These are phyloP conservation scores for Actenoides hombroni DNA, from an alignment of 2,113 vertebrate species.

Conservation along the genomic window DNA sequence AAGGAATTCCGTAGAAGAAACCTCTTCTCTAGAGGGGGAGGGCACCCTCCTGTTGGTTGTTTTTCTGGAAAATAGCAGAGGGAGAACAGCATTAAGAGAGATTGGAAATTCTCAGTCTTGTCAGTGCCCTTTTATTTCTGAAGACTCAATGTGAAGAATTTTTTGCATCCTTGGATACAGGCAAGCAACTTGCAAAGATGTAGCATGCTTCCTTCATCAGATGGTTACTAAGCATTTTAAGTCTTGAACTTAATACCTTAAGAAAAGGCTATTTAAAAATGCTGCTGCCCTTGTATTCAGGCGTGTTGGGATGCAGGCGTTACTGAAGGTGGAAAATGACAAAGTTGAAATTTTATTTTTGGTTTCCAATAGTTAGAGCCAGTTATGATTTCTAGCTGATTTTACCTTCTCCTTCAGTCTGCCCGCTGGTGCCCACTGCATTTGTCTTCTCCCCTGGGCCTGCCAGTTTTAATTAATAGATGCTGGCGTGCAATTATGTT, in stretches of 20 bases:
- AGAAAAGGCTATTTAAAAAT: background rate
- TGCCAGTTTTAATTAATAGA: constrained; percentile 18
- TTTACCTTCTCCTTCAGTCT: background rate
- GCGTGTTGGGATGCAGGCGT: background rate
- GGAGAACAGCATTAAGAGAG: background rate
- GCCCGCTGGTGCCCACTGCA: background rate
- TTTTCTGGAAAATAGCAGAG: background rate
- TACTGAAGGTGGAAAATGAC: background rate
- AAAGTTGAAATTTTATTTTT: background rate
- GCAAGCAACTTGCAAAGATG: background rate
- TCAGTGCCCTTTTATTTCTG: background rate
- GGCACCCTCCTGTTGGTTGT: background rate
- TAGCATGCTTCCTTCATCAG: background rate
- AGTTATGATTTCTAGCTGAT: background rate
- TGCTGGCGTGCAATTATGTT: background rate
- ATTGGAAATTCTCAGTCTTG: background rate
- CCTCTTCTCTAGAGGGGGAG: background rate
- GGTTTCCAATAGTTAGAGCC: background rate
- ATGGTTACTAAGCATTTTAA: background rate
- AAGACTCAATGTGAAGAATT: background rate
- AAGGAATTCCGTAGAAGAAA: background rate
- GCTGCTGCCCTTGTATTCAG: background rate
- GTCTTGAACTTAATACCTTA: background rate
- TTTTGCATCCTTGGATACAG: constrained; percentile 2
- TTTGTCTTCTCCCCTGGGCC: background rate